A percentile compares a stretch with the other conserved stretches of the same genome.
phyloP scores from a whole-genome alignment of 2,888 invertebrate genomes.

The Acanthopleura granulata region DNA sequence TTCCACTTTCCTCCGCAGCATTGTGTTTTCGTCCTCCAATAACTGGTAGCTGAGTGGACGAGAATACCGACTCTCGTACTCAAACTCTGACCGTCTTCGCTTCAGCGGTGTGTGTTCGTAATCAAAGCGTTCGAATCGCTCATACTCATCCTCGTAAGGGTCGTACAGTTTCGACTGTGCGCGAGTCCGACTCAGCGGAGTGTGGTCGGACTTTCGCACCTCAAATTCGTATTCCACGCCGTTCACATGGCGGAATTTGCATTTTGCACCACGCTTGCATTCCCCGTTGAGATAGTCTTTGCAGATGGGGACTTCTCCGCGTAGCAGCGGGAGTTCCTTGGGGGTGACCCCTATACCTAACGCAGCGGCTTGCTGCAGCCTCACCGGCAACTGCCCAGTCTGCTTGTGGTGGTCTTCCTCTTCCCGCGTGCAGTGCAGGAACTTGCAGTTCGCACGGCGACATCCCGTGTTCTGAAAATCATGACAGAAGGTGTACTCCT shows the following conservation, averaged over 20 bases:
- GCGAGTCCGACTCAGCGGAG: background rate
- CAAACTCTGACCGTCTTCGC: constrained; percentile 49
- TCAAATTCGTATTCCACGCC: constrained; percentile 33
- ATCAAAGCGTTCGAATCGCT: constrained; percentile 47
- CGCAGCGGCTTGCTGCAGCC: constrained; percentile 64
- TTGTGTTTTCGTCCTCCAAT: constrained; percentile 78
- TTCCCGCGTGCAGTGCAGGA: constrained; percentile 82
- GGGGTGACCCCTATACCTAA: constrained; percentile 53
- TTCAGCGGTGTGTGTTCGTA: constrained; percentile 47
- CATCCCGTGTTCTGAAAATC: constrained; percentile 82
- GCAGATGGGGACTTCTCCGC: constrained; percentile 72
- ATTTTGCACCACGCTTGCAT: constrained; percentile 73
- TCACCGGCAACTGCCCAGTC: constrained; percentile 79
- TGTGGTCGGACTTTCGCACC: constrained; percentile 20
- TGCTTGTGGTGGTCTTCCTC: constrained; percentile 80
- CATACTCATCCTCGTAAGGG: constrained; percentile 39
- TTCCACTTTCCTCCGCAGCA: constrained; percentile 78
- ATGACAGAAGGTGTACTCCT: constrained; percentile 73
- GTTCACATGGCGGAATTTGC: constrained; percentile 72
- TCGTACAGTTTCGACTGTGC: constrained; percentile 26
- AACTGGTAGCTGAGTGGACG: constrained; percentile 54
- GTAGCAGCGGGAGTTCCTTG: constrained; percentile 50
- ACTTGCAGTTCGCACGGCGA: constrained; percentile 80
- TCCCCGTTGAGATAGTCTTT: constrained; percentile 76
- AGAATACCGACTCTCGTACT: constrained; percentile 45